Conservation (phyloP, 1,140 invertebrate genomes). For the Brachionus manjavacas region DNA sequence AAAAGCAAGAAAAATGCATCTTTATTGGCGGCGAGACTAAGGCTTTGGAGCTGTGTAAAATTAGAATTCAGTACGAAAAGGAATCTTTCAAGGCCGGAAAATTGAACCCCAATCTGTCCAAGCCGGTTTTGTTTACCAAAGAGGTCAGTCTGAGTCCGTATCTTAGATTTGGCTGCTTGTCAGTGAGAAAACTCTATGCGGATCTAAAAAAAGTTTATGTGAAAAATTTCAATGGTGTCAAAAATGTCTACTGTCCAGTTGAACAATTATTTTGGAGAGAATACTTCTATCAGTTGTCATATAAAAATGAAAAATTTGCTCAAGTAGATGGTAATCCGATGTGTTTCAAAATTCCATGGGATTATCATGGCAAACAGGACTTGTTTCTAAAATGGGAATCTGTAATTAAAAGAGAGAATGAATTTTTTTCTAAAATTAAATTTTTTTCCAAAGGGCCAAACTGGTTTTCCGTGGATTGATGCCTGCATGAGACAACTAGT, state of each 20-base stretch:
- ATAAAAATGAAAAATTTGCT: constrained; percentile 39
- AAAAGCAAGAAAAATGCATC: constrained; percentile 47
- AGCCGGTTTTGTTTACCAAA: constrained; percentile 65
- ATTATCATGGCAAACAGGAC: constrained; percentile 59
- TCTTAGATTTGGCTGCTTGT: constrained; percentile 64
- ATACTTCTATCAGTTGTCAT: constrained; percentile 38
- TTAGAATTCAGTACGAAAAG: constrained; percentile 48
- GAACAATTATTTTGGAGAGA: constrained; percentile 41
- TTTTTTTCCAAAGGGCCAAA: constrained; percentile 48
- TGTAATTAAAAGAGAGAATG: constrained; percentile 1
- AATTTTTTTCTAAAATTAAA: background rate
- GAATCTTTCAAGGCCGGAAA: constrained; percentile 57
- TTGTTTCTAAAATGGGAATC: constrained; percentile 54
- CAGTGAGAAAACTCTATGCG: constrained; percentile 52
- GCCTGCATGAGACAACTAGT: constrained; percentile 68
- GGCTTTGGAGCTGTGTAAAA: constrained; percentile 47
- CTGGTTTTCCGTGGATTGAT: constrained; percentile 58
- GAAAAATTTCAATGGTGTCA: constrained; percentile 39
- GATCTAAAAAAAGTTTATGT: constrained; percentile 46
- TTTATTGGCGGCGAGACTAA: constrained; percentile 50
- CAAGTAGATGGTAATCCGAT: constrained; percentile 41
- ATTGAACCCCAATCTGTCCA: constrained; percentile 66
- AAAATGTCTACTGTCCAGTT: constrained; percentile 17
- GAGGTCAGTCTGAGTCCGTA: constrained; percentile 65
- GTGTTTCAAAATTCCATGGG: constrained; percentile 42